These are phyloP conservation scores for Drosophila nikananu DNA, from an alignment of 1,140 invertebrate species.

Conservation along the genomic window DNA sequence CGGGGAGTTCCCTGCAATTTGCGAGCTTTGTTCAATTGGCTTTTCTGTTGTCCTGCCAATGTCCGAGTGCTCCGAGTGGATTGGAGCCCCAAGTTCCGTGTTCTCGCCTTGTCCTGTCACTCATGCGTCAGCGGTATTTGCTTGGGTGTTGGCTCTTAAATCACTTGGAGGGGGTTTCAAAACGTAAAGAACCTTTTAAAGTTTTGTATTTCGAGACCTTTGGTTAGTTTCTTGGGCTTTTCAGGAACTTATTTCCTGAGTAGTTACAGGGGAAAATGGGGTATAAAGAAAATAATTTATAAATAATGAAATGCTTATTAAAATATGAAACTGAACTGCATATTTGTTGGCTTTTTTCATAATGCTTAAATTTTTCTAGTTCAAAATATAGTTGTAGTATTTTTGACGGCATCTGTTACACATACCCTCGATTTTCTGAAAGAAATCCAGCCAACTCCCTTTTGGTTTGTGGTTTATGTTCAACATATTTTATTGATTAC, in stretches of 20 bases:
- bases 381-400: background rate
- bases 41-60: slow-evolving; percentile 43
- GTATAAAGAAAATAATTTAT: no score
- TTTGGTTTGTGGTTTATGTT: slow-evolving; percentile 59
- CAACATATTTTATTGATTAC: slow-evolving; percentile 83
- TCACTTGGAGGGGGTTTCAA: slow-evolving; percentile 10
- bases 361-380: background rate
- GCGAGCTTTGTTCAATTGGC: slow-evolving; percentile 79
- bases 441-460: slow-evolving; percentile 21
- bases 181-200: slow-evolving; percentile 35
- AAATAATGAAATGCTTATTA: background rate
- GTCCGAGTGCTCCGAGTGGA: slow-evolving; percentile 2
- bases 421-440: background rate
- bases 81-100: slow-evolving; percentile 7
- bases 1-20: slow-evolving; percentile 57
- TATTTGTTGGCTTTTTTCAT: background rate
- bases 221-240: background rate
- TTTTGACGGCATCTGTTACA: background rate
- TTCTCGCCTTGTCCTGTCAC: slow-evolving; percentile 49
- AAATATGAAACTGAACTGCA: background rate
- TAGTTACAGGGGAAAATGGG: no score
- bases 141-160: slow-evolving; percentile 38
- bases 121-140: slow-evolving; percentile 66
- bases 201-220: background rate
- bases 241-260: background rate